Evolutionary conservation across 2,888 invertebrate species (phyloP).

Genomic region (Agelastica alni): DNA sequence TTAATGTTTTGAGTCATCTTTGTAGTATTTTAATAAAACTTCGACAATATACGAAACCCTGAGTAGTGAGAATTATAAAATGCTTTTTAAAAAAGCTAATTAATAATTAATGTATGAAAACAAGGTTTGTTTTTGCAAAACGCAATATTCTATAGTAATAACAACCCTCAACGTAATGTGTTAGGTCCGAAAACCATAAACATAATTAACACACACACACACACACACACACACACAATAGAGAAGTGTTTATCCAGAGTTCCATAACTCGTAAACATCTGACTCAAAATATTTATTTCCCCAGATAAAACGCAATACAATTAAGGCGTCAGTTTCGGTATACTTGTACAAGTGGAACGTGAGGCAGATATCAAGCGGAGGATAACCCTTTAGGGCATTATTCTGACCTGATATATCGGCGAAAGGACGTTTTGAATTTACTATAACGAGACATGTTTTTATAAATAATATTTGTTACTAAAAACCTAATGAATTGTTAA

Average conservation of each 20-base stretch:
- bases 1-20: too few species aligned
- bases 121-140: too few species aligned
- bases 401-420: conserved; percentile 4
- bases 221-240: background rate
- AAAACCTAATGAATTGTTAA: too few species aligned
- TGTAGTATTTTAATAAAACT: too few species aligned
- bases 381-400: conserved; percentile 12
- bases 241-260: background rate
- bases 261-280: background rate
- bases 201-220: background rate
- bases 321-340: conserved; percentile 4
- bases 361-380: conserved; percentile 8
- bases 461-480: too few species aligned
- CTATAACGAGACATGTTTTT: background rate
- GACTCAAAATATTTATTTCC: conserved; percentile 4
- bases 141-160: too few species aligned
- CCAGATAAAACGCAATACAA: conserved; percentile 5
- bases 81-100: too few species aligned
- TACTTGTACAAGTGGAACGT: conserved; percentile 7
- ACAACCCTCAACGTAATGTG: too few species aligned
- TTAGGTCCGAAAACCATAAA: background rate
- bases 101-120: too few species aligned
- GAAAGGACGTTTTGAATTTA: conserved; percentile 5
- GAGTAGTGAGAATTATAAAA: too few species aligned
- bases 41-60: too few species aligned